phyloP scores from a whole-genome alignment of 1,140 invertebrate genomes.

The Cherax quadricarinatus region DNA sequence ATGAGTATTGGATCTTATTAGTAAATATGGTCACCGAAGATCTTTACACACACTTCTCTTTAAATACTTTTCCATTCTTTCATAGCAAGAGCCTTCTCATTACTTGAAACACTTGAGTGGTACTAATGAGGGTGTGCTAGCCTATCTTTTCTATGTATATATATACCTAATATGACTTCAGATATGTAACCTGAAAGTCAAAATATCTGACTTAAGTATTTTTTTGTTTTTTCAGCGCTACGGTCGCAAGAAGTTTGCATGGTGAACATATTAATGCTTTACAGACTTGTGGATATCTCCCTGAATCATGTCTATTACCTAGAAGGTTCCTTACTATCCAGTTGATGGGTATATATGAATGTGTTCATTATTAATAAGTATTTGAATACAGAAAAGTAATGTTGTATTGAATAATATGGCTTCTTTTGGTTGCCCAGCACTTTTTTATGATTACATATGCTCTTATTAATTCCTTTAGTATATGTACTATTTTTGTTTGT shows the following conservation, averaged over 20 bases:
- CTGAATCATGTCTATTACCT: not conserved
- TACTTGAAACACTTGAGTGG: no score
- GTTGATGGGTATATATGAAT: not conserved
- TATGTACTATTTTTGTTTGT: not conserved
- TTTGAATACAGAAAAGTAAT: not conserved
- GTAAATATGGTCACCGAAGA: no score
- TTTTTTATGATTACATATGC: not conserved
- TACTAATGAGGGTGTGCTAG: no score
- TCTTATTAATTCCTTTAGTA: not conserved
- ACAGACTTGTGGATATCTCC: not conserved
- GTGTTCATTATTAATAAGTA: not conserved
- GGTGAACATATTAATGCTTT: not conserved
- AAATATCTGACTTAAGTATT: not conserved
- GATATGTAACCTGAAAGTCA: not conserved
- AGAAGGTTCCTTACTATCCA: not conserved
- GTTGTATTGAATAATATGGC: not conserved
- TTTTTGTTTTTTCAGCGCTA: conserved; percentile 26
- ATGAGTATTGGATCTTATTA: no score
- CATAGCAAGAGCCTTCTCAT: no score
- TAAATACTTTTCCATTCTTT: no score
- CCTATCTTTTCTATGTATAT: no score
- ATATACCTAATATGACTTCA: no score
- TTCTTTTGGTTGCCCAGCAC: not conserved
- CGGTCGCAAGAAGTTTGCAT: conserved; percentile 48
- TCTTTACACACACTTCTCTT: no score